Percentiles rank a stretch among this genome's conserved stretches.
These are phyloP conservation scores for Clarias platycephalus DNA, from an alignment of 2,797 vertebrate species.

Conservation along the genomic window DNA sequence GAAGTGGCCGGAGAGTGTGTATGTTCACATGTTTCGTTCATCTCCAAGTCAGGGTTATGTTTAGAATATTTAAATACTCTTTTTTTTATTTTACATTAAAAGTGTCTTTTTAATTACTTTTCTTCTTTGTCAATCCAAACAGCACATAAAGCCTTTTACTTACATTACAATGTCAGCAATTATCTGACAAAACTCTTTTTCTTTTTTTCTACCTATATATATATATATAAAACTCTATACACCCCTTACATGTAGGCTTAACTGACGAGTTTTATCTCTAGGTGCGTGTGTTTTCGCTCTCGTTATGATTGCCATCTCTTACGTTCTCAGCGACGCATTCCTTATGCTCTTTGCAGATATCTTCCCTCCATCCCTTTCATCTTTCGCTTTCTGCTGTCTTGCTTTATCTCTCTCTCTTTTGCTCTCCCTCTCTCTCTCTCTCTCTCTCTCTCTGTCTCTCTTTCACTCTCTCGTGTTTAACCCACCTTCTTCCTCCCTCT, in stretches of 20 bases:
- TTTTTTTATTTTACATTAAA: too few species aligned
- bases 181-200: too few species aligned
- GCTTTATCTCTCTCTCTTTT: slow-evolving; percentile 18
- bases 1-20: too few species aligned
- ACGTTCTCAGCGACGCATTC: slow-evolving; percentile 9
- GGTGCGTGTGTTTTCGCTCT: background rate
- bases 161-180: too few species aligned
- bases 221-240: background rate
- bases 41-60: too few species aligned
- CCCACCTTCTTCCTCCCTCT: slow-evolving; percentile 29
- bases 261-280: background rate
- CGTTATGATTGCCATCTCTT: slow-evolving; percentile 22
- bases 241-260: background rate
- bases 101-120: too few species aligned
- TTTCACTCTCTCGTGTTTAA: slow-evolving; percentile 14
- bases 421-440: slow-evolving; percentile 21
- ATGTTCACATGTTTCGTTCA: too few species aligned
- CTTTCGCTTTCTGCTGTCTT: slow-evolving; percentile 13
- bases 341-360: slow-evolving; percentile 37
- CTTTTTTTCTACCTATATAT: too few species aligned
- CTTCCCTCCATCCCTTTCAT: slow-evolving; percentile 31
- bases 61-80: too few species aligned
- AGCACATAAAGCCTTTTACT: too few species aligned
- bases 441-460: slow-evolving; percentile 21
- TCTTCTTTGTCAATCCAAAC: too few species aligned